Evolutionary conservation across 2,888 invertebrate genomes (phyloP).

Genomic region (Urechis unicinctus): DNA sequence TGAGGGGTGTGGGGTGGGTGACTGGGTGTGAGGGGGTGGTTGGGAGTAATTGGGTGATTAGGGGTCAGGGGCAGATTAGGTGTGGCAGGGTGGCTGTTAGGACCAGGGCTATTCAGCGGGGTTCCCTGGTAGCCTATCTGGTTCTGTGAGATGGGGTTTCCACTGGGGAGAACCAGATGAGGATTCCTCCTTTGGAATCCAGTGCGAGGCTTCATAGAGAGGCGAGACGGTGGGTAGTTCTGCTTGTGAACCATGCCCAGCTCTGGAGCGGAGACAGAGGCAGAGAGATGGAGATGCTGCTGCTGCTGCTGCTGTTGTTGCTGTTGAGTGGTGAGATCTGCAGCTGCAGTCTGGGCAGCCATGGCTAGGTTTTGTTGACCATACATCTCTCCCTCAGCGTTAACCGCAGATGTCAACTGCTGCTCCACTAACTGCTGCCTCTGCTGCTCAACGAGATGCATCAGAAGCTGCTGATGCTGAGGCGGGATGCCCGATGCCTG

Average conservation of each 20-base stretch:
- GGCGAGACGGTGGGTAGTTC: too few relatives aligned
- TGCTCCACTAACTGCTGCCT: conserved; percentile 27
- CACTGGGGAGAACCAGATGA: background rate
- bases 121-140: conserved; percentile 1
- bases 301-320: conserved; percentile 23
- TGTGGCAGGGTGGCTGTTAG: conserved; percentile 12
- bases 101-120: conserved; percentile 2
- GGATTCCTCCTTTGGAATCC: background rate
- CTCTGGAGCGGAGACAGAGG: background rate
- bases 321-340: conserved; percentile 20
- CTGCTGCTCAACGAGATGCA: conserved; percentile 24
- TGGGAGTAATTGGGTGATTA: conserved; percentile 16
- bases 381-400: conserved; percentile 7
- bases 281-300: conserved; percentile 16
- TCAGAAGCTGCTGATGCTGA: conserved; percentile 22
- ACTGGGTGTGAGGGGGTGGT: conserved; percentile 12
- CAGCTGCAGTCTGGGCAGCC: conserved; percentile 10
- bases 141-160: background rate
- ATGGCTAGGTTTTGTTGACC: too few relatives aligned
- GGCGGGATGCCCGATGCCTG: conserved; percentile 53
- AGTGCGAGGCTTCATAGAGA: background rate
- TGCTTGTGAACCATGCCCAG: background rate
- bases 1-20: background rate
- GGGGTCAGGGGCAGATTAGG: conserved; percentile 20
- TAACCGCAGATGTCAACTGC: conserved; percentile 25